Conservation (phyloP, 2,888 invertebrate species). For the Eupithecia vulgata region DNA sequence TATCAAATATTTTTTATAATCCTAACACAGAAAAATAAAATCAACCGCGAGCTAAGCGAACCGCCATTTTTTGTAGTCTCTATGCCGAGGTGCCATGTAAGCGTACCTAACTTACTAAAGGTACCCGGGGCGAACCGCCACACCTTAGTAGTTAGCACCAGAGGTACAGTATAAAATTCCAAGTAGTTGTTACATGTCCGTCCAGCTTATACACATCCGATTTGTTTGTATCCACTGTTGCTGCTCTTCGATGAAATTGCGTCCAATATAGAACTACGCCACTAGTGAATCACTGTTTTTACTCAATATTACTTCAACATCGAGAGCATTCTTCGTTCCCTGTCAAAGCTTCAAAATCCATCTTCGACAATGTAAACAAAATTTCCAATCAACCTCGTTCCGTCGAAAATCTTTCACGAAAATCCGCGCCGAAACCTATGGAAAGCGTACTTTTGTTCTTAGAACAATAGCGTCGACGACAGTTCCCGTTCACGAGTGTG, state of each 20-base stretch:
- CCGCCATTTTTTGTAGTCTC: no score
- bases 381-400: constrained; percentile 23
- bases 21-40: no score
- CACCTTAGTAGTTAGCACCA: no score
- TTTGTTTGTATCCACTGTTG: no score
- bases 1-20: no score
- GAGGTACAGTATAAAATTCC: no score
- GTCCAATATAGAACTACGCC: background rate
- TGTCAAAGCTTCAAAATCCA: constrained; percentile 4
- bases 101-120: no score
- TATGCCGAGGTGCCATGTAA: no score
- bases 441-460: constrained; percentile 22
- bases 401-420: constrained; percentile 15
- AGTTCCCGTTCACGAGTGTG: background rate
- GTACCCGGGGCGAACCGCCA: no score
- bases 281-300: background rate
- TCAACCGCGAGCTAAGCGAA: no score
- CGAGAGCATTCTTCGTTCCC: background rate
- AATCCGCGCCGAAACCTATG: constrained; percentile 20
- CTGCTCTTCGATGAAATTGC: background rate
- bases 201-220: no score
- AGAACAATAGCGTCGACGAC: constrained; percentile 20
- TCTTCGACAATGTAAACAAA: constrained; percentile 7
- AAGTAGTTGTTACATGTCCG: no score
- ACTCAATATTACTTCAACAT: background rate